phyloP scores from a whole-genome alignment of 2,113 vertebrate genomes.

The Martes martes region DNA sequence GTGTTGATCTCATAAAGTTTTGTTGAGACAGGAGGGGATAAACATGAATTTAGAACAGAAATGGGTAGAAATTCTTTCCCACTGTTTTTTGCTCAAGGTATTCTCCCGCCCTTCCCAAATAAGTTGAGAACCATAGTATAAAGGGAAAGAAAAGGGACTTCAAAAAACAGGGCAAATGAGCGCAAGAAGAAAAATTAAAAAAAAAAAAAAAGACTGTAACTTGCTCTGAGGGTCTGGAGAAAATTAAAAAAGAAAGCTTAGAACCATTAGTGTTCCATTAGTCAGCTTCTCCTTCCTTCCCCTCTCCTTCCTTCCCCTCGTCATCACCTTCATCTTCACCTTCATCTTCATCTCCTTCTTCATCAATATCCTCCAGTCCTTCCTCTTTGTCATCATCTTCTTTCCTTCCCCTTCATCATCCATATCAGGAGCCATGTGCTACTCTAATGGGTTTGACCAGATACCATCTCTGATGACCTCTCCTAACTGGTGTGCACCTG shows the following conservation, averaged over 20 bases:
- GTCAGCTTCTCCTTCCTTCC: not conserved
- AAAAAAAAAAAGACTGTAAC: slow-evolving; percentile 82
- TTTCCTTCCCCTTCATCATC: not conserved
- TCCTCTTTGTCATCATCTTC: not conserved
- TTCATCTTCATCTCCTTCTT: not conserved
- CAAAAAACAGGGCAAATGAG: not conserved
- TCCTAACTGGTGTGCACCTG: not conserved
- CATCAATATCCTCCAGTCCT: not conserved
- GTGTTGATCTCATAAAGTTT: not conserved
- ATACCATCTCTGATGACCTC: not conserved
- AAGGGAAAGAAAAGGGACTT: not conserved
- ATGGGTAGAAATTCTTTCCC: not conserved
- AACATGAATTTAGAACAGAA: not conserved
- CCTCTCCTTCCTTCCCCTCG: not conserved
- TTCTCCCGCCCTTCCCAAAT: slow-evolving; percentile 71
- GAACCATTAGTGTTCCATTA: not conserved
- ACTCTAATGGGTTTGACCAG: not conserved
- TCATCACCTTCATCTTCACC: not conserved
- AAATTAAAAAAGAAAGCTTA: slow-evolving; percentile 81
- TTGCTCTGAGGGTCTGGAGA: slow-evolving; percentile 93
- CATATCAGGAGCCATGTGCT: not conserved
- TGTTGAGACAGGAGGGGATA: not conserved
- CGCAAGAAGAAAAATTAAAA: not conserved
- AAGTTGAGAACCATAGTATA: slow-evolving; percentile 85
- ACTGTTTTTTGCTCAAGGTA: not conserved